Conservation (phyloP, 2,113 vertebrate genomes). For the Alouatta palliata region DNA sequence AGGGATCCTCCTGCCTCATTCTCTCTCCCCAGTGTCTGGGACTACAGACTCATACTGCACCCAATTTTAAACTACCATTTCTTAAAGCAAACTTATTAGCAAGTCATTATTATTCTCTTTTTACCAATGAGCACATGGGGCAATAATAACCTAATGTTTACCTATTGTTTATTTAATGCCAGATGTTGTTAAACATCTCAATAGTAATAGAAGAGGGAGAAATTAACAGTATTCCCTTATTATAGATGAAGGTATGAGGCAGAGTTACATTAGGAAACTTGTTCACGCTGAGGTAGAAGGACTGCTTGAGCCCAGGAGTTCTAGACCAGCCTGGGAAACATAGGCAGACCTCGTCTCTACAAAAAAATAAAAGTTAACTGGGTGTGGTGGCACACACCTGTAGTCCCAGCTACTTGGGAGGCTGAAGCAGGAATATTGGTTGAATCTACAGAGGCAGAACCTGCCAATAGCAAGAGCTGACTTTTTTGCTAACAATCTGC, state of each 20-base stretch:
- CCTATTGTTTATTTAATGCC: background rate
- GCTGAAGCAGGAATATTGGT: background rate
- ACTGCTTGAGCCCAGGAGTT: no score
- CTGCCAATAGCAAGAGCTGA: background rate
- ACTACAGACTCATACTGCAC: background rate
- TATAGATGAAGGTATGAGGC: background rate
- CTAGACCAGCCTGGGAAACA: no score
- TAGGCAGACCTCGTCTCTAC: no score
- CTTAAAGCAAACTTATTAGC: background rate
- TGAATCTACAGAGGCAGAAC: background rate
- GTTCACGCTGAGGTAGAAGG: no score
- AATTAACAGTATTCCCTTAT: background rate
- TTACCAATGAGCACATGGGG: background rate
- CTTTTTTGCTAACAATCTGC: background rate
- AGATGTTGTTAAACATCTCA: background rate
- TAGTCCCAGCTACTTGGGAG: no score
- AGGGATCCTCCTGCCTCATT: background rate
- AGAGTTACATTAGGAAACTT: background rate
- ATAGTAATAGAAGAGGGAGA: background rate
- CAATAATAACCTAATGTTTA: background rate
- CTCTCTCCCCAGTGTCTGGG: background rate
- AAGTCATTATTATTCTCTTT: background rate
- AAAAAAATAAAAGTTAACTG: no score
- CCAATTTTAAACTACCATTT: background rate
- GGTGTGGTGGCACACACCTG: no score